Evolutionary conservation across 2,113 vertebrate genomes (phyloP), one percentile per base, ranked within the genome.

Genomic region (Nesoenas mayeri): DNA sequence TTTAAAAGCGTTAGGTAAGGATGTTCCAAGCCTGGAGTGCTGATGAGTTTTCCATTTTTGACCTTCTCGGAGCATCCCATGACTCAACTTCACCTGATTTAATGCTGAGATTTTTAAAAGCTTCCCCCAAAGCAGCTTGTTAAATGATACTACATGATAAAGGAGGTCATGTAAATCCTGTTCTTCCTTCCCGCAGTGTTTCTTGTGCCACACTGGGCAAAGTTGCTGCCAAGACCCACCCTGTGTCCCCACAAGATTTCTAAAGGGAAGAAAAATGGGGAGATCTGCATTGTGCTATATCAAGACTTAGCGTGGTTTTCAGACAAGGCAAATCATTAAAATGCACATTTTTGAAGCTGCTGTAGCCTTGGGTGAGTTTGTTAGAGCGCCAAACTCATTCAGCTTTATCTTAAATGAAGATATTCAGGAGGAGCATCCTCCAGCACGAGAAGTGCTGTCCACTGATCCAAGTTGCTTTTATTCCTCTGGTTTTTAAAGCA

Each of bases 221-320:
- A 54, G 19, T 18, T 74, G 36, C 40, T 73, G 54, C 67, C n/a
- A 16, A 51, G 54, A 18, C 25, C 9, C 61, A 8, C 24, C 61
- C n/a, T 51, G 29, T 15, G 3, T 54, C 22, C 36, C 51, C 14
- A 42, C 6, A 14, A 25, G 11, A 42, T 31, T 70, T 78, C 0
- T 18, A n/a, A 69, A 64, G 62, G n/a, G 61, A 66, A 78, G 51
- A 75, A 62, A 6, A 58, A 22, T 3, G 25, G 47, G 36, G 6
- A n/a, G 28, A 21, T 24, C 9, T 72, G 32, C 0, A 0, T 38
- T 47, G 29, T 3, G 0, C 34, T 61, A 36, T 12, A 54, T 18
- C 32, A 60, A 86, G 40, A 24, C 14, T 34, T 42, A 8, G 4
- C 18, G 10, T 8, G 9, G 12, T 1, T 85, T 87, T 67, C 40